Evolutionary conservation across 2,888 invertebrate species (phyloP).

Genomic region (Entomobrya proxima): DNA sequence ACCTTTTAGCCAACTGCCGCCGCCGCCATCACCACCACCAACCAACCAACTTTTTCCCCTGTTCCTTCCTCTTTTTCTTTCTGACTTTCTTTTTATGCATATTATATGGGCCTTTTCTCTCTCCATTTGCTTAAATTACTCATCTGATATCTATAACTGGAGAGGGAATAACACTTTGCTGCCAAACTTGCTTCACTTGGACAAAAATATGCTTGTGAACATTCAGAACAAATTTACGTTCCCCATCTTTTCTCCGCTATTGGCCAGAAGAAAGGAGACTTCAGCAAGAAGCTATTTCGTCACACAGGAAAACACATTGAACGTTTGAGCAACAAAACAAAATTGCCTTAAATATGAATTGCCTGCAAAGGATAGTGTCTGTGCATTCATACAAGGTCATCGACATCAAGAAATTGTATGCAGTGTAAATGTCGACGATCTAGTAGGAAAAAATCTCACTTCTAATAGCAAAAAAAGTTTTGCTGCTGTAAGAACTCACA

Average conservation of each 20-base stretch:
- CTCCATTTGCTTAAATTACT: slow-evolving; percentile 19
- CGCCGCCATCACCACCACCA: background rate
- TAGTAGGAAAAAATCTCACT: no score
- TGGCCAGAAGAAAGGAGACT: background rate
- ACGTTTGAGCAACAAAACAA: background rate
- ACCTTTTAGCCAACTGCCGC: background rate
- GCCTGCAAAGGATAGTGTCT: background rate
- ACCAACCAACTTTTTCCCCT: slow-evolving; percentile 3
- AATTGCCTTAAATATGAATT: background rate
- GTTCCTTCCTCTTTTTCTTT: background rate
- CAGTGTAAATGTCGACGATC: no score
- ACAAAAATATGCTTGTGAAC: background rate
- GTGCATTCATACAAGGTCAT: slow-evolving; percentile 29
- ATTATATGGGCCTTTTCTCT: background rate
- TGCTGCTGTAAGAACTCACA: no score
- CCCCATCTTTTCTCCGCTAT: background rate
- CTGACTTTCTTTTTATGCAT: background rate
- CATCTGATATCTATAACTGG: slow-evolving; percentile 17
- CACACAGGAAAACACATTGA: slow-evolving; percentile 24
- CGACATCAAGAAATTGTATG: no score
- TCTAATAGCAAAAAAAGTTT: no score
- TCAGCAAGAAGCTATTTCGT: background rate
- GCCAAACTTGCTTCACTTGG: background rate
- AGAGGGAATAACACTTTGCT: background rate
- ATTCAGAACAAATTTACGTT: background rate